Base-by-base conservation (phyloP, 2,797 vertebrate species). In the Gallirallus australis region DNA sequence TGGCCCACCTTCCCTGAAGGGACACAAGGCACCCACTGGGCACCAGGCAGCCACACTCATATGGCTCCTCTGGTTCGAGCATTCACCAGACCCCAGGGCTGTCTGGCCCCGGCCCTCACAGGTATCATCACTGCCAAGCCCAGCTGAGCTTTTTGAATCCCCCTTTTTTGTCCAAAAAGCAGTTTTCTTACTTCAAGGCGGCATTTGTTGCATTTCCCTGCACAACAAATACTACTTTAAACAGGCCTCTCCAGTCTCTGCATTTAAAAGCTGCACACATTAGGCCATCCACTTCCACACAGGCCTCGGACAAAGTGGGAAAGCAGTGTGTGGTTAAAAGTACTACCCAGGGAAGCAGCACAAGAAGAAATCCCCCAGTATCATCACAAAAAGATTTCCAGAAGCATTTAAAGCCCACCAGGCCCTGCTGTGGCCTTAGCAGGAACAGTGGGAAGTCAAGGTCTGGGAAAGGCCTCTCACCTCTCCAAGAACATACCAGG, bases 11-110 rank as follows among this genome's bases (percentile, higher is more conserved):
- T 52, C 15, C 24, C 25, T 3, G 1, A 30, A 25, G 7, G 6
- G 13, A 18, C 9, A 20, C 4, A 7, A 37, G 33, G 61, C 59
- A 13, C 45, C 0, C 42, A 45, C 42, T 4, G 2, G 33, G 31
- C 61, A 73, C 2, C 30, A 66, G 19, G 50, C 72, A 61, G 52
- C 31, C 33, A 12, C 5, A 8, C 27, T 47, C 48, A 10, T 5
- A 1, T 0, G 2, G 31, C 5, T 56, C 4, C 14, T 11, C 39
- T 2, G 3, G 35, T 40, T 63, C 7, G 4, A 47, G 15, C 2
- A 0, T 7, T 66, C 65, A 33, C 19, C 64, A 82, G 17, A 35
- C 10, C 20, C 28, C 0, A 0, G 24, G 13, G 66, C 40, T n/a
- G 71, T 23, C 39, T 31, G 40, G 19, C 19, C 59, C 64, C 1